A percentile compares a stretch with the other conserved stretches of the same genome.
These are phyloP conservation scores for Menidia menidia DNA, from an alignment of 2,797 vertebrate species.

Conservation along the genomic window DNA sequence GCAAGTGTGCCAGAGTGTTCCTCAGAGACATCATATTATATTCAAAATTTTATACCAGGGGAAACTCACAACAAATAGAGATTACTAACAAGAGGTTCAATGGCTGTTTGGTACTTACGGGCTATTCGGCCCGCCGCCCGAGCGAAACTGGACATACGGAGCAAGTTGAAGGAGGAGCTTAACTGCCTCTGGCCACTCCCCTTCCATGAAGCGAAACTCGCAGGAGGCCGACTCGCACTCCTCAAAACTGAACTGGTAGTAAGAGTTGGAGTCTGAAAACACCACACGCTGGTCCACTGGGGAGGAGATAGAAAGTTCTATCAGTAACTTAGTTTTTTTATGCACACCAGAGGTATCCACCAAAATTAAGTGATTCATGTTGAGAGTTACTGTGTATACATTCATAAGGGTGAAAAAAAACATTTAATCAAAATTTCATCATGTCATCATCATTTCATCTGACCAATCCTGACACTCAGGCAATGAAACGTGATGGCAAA, in stretches of 20 bases:
- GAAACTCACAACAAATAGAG: background rate
- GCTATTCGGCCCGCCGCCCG: constrained; percentile 84
- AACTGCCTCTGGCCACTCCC: constrained; percentile 93
- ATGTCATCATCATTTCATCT: background rate
- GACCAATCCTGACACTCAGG: background rate
- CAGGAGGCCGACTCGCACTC: constrained; percentile 93
- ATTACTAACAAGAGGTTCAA: background rate
- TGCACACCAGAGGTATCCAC: too few relatives aligned
- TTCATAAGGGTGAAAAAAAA: too few relatives aligned
- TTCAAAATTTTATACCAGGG: background rate
- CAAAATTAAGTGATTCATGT: too few relatives aligned
- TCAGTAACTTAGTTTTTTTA: too few relatives aligned
- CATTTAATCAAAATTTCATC: too few relatives aligned
- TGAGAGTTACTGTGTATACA: too few relatives aligned
- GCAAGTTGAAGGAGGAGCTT: constrained; percentile 91
- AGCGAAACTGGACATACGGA: constrained; percentile 87
- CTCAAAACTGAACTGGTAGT: constrained; percentile 97
- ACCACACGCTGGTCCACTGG: constrained; percentile 92
- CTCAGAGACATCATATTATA: too few relatives aligned
- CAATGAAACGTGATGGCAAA: background rate
- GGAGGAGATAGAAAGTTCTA: constrained; percentile 16
- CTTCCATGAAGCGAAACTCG: constrained; percentile 90
- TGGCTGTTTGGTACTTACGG: constrained; percentile 84
- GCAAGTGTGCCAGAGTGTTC: constrained; percentile 21
- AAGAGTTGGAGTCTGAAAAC: constrained; percentile 93